Base-by-base conservation (phyloP, 1,140 invertebrate species). In the Pararge aegeria region DNA sequence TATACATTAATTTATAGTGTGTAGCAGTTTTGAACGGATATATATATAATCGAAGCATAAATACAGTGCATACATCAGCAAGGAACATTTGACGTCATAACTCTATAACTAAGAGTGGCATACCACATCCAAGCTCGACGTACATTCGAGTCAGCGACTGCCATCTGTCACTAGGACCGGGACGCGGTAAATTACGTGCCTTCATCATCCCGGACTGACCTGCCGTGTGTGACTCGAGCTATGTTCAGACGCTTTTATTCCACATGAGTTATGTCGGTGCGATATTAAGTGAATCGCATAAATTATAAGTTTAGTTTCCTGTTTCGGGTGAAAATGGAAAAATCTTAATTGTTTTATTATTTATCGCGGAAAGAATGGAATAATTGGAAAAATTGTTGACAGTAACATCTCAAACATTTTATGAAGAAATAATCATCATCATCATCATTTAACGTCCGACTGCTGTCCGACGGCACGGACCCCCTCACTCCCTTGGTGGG, bases 181-280 rank as follows among this genome's bases (percentile, higher is more conserved):
- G 64, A 62, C 73, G 54, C 66, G 72, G 77, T 82, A 75, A 80
- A 78, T 84, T 80, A 80, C 76, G 60, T 56, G 74, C 79, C 74
- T 80, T 75, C 77, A 73, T 81, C 73, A 78, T 76, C 67, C 66
- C 57, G 50, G 24, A 66, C 66, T 74, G 73, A 75, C 70, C 72
- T 68, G 68, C 56, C 52, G 52, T 16, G 37, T 44, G 53, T 30
- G 49, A 52, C 57, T 60, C 51, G 57, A 60, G 57, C 48, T 46
- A 60, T 52, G 50, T 48, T 50, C 15, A 20, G 20, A 46, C 49
- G 57, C 57, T 60, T 60, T 60, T 60, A 60, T 60, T 46, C 57
- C 19, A 27, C 57, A 53, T 60, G 57, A 60, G 38, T 42, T 60
- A 60, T 48, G 29, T 20, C 40, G 15, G 20, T 42, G 10, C 42